Evolutionary conservation across 2,888 invertebrate species (phyloP), one percentile per base, ranked within the genome.

Genomic region (Dryadula phaetusa): DNA sequence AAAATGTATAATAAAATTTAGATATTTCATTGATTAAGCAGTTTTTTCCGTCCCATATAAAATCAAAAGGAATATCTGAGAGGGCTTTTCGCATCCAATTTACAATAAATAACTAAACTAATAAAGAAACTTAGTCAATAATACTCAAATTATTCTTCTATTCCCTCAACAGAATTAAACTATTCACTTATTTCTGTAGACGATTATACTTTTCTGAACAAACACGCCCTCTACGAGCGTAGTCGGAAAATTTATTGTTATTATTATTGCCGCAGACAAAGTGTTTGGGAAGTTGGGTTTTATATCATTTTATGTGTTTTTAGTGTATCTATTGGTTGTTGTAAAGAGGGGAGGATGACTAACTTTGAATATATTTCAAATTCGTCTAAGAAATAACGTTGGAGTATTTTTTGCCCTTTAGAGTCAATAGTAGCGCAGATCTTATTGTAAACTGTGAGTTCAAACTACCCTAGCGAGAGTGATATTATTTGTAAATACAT

Each of bases 221-320:
- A 77, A 71, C 71, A 74, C 68, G 71, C 69, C 74, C 75, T 75
- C 74, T 75, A 74, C 71, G 74, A 74, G 70, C 72, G 74, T 73
- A 76, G 77, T 75, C 69, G 73, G 66, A 20, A 75, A 85, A 90
- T 90, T 90, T 90, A 90, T 81, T 81, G 86, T 88, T 90, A 90
- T 89, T 87, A 88, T 86, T 86, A 90, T 88, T 83, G 84, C 82
- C 74, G 62, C 77, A 76, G 79, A 79, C 83, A 85, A 86, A 87
- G 85, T 85, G 86, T 84, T 82, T 64, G 73, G 76, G 78, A 78
- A 82, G 78, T 82, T 78, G 74, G 73, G 74, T 74, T 82, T 81
- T 82, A 76, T 78, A 82, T 82, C 79, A 80, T 84, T 84, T 85
- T 85, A 84, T 86, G 80, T 84, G 80, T 77, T 85, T 83, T 84